Percentiles rank a stretch among this genome's conserved stretches.
phyloP scores from a whole-genome alignment of 2,113 vertebrate species.

The Chroicocephalus ridibundus region DNA sequence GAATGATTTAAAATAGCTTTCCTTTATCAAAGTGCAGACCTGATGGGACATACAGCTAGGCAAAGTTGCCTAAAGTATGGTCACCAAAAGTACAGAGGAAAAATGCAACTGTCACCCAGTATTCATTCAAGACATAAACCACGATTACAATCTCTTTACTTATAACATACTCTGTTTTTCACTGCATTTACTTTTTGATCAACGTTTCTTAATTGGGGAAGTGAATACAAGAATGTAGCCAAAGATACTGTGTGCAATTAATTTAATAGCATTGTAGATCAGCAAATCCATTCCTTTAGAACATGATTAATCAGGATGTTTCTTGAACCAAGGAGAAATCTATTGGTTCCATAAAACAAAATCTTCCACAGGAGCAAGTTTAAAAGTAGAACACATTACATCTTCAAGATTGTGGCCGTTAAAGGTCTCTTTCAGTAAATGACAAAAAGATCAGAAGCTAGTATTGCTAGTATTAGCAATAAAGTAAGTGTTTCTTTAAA shows the following conservation, averaged over 20 bases:
- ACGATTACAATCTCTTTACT: not conserved
- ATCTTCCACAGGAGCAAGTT: not conserved
- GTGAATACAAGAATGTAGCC: not conserved
- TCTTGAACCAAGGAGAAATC: not conserved
- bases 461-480: not conserved
- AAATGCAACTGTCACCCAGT: not conserved
- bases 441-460: not conserved
- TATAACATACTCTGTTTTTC: not conserved
- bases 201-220: not conserved
- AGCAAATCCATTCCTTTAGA: not conserved
- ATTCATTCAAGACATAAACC: not conserved
- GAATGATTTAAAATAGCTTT: not conserved
- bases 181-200: not conserved
- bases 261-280: constrained; percentile 35
- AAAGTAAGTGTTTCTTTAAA: not conserved
- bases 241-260: not conserved
- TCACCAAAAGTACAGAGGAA: not conserved
- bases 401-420: not conserved
- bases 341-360: not conserved
- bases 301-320: not conserved
- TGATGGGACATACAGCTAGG: not conserved
- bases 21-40: not conserved
- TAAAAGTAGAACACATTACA: not conserved
- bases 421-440: not conserved
- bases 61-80: not conserved